phyloP scores from a whole-genome alignment of 2,113 vertebrate species.

The Sitta europaea region DNA sequence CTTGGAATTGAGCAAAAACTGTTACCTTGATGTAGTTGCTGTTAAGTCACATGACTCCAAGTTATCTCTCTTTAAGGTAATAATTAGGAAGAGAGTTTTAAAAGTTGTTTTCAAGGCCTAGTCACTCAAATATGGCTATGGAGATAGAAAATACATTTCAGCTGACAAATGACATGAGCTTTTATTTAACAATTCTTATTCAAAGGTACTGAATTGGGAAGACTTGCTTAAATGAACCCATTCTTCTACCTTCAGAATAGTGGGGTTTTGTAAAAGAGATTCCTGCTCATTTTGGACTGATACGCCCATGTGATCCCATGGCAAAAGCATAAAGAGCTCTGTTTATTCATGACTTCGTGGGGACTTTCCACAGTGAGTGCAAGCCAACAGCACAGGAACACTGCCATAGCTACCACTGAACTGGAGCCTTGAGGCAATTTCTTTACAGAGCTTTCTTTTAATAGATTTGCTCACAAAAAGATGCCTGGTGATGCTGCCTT shows the following conservation, averaged over 20 bases:
- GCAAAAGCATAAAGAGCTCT: constrained; percentile 13
- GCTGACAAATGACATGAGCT: constrained; percentile 4
- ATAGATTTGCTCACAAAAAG: background rate
- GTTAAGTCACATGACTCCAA: background rate
- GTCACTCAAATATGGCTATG: background rate
- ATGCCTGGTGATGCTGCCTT: background rate
- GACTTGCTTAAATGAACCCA: constrained; percentile 19
- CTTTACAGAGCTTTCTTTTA: background rate
- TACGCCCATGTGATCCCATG: background rate
- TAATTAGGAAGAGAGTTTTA: constrained; percentile 1
- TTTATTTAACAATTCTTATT: constrained; percentile 32
- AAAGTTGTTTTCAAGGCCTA: background rate
- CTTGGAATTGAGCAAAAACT: background rate
- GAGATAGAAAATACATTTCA: constrained; percentile 38
- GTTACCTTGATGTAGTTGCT: background rate
- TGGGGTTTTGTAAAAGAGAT: background rate
- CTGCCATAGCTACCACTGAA: background rate
- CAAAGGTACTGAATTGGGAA: constrained; percentile 18
- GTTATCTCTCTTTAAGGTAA: background rate
- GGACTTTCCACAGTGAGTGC: background rate
- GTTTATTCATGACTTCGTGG: constrained; percentile 18
- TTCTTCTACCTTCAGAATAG: constrained; percentile 22
- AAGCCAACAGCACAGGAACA: background rate
- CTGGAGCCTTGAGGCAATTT: background rate
- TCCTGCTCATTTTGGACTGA: background rate